Conservation (phyloP, 2,888 invertebrate species). For the Eupeodes luniger region DNA sequence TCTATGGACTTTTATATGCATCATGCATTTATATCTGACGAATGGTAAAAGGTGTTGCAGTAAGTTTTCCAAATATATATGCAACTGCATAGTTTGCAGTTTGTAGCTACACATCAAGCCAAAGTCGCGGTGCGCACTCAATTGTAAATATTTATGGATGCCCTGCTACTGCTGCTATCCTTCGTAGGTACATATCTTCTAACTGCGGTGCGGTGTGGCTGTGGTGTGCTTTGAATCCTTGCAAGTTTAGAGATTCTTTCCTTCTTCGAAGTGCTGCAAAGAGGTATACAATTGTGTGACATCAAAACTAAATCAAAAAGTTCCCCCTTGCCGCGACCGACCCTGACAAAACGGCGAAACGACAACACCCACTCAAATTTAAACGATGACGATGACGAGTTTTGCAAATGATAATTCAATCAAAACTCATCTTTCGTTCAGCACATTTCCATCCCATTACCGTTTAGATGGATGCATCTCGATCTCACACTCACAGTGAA, state of each 20-base stretch:
- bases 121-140: conserved; percentile 47
- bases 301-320: conserved; percentile 24
- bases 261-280: background rate
- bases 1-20: too few relatives aligned
- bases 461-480: conserved; percentile 24
- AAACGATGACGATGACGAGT: conserved; percentile 42
- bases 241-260: background rate
- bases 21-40: background rate
- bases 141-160: conserved; percentile 54
- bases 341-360: background rate
- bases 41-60: conserved; percentile 36
- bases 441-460: conserved; percentile 59
- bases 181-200: background rate
- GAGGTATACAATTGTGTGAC: background rate
- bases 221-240: background rate
- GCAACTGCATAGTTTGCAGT: background rate
- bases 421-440: conserved; percentile 64
- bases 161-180: background rate
- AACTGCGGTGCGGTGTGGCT: background rate
- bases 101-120: background rate
- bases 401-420: conserved; percentile 65
- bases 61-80: conserved; percentile 29
- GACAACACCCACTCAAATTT: conserved; percentile 11
- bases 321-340: background rate
- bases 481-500: too few relatives aligned